phyloP scores from a whole-genome alignment of 2,113 vertebrate genomes.

The Oplegnathus fasciatus region DNA sequence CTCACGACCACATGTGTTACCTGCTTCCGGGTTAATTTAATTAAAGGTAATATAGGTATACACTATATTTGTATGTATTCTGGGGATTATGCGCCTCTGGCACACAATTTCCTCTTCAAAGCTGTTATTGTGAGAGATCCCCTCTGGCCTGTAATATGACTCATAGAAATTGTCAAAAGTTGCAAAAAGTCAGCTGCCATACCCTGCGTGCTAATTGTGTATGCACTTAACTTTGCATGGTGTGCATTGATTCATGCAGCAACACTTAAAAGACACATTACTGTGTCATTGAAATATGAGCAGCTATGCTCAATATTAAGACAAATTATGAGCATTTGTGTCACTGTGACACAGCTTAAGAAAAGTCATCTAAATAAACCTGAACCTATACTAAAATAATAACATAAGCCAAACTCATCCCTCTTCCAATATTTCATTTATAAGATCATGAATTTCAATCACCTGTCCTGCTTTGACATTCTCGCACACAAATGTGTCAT shows the following conservation, averaged over 20 bases:
- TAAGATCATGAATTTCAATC: background rate
- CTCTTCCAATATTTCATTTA: background rate
- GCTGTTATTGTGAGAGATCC: background rate
- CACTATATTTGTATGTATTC: background rate
- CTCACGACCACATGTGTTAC: background rate
- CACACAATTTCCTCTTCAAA: slow-evolving; percentile 1
- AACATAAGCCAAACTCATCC: background rate
- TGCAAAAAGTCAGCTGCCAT: background rate
- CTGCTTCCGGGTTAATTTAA: background rate
- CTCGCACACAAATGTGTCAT: slow-evolving; percentile 97
- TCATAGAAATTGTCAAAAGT: background rate
- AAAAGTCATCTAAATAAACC: background rate
- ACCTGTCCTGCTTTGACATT: slow-evolving; percentile 97
- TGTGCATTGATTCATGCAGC: background rate
- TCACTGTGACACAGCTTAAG: background rate
- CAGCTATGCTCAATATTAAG: background rate
- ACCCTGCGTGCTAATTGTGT: background rate
- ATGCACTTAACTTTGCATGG: background rate
- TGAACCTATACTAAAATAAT: background rate
- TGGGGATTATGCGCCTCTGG: background rate
- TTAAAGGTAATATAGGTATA: background rate
- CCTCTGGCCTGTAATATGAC: background rate
- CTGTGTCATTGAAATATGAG: background rate
- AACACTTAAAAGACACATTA: background rate
- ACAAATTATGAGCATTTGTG: too few species aligned